Percentiles rank a stretch among this genome's conserved stretches.
Conservation (phyloP, 2,888 invertebrate species). For the Drosophila tanythrix region DNA sequence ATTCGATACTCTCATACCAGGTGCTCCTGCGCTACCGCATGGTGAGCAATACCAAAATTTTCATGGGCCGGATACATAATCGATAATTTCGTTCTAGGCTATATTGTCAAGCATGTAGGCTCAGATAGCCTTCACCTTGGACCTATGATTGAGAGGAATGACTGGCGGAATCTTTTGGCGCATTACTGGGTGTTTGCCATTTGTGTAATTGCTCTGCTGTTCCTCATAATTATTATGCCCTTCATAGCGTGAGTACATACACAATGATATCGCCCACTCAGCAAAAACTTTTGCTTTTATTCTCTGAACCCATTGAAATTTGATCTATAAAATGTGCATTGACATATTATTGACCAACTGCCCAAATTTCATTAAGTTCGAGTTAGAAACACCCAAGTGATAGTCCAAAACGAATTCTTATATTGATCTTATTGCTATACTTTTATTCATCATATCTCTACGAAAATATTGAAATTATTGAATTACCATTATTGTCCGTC, state of each 20-base stretch:
- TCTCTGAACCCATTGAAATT: not conserved
- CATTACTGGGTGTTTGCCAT: conserved; percentile 85
- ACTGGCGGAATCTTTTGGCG: conserved; percentile 85
- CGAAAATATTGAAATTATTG: too few relatives aligned
- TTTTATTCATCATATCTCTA: too few relatives aligned
- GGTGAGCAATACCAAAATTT: conserved; percentile 30
- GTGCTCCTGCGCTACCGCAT: conserved; percentile 46
- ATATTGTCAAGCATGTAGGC: conserved; percentile 73
- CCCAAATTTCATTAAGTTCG: too few relatives aligned
- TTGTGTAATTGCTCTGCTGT: conserved; percentile 86
- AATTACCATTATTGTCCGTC: too few relatives aligned
- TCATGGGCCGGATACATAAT: not conserved
- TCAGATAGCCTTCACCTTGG: conserved; percentile 67
- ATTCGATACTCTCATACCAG: conserved; percentile 37
- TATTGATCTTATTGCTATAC: too few relatives aligned
- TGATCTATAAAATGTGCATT: too few relatives aligned
- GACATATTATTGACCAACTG: too few relatives aligned
- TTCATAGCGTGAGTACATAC: conserved; percentile 88
- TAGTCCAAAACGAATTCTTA: too few relatives aligned
- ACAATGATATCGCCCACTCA: too few relatives aligned
- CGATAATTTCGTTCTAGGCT: conserved; percentile 60
- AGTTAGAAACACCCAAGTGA: too few relatives aligned
- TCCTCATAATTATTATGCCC: conserved; percentile 91
- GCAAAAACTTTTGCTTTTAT: not conserved
- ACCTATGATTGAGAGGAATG: conserved; percentile 80